Base-by-base conservation (phyloP, 64 coral and sea anemone species). In the Stichodactyla mertensii region DNA sequence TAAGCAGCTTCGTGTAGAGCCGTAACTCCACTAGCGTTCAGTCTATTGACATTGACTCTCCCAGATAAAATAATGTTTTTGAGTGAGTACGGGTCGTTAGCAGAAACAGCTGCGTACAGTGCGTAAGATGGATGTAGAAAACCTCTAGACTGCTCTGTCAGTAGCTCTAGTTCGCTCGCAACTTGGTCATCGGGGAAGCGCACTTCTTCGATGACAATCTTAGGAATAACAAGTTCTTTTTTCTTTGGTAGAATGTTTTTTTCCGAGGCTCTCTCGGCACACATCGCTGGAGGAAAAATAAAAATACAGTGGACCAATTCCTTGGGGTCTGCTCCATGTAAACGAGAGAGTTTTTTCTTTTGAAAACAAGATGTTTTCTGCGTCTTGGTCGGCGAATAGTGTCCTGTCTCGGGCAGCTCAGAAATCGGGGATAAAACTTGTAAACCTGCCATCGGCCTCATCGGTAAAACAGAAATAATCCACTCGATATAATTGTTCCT, bases 61-160 rank as follows among this genome's bases (percentile, higher is more conserved):
- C 94, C 94, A 51, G 94, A 97, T 57, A 97, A 61, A 31, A 97
- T 66, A 79, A 97, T 97, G 64, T 93, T 90, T 86, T 97, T 93
- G 2, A 97, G 88, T 12, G 88, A 87, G 52, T 78, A 79, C 15
- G 90, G 85, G 52, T 97, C 91, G 51, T 97, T 97, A 27, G 91
- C 89, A 6, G 94, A 89, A 14, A 97, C 91, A 4, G 94, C 91
- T 10, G 94, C 85, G 22, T 86, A 97, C 5, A 92, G 78, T 23
- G 91, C 79, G 55, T 92, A 87, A 5, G 94, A 93, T 4, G 94
- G 94, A 52, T 97, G 94, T 64, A 97, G 86, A 61, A 97, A 85
- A 14, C 83, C 83, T 45, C 56, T 36, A 7, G 55, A 85, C n/a
- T 58, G 55, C 26, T 85, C 83, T 6, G 53, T 26, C 1, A 55